Evolutionary conservation across 2,113 vertebrate genomes (phyloP), one percentile per base, ranked within the genome.

Genomic region (Prinia subflava): DNA sequence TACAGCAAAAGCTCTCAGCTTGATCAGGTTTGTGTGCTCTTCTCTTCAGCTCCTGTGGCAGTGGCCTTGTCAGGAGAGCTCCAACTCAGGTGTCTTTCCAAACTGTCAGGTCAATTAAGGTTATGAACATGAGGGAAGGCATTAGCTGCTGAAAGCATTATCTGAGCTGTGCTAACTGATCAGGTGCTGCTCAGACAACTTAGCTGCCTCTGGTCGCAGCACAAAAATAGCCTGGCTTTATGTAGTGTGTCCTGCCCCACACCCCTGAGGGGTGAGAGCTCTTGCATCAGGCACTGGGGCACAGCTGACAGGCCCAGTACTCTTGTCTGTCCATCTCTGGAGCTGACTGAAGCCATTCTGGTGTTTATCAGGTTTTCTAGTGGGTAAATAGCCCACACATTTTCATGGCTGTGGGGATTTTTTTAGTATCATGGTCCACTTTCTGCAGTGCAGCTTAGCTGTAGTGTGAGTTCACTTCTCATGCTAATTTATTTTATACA

Each of bases 1-100:
- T 98, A 97, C 23, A 88, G 87, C 95, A 99, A 99, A 97, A 96
- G 97, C 80, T 96, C 97, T 65, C 89, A 97, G 11, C 98, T 98
- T 83, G 99, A 99, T 87, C 99, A 99, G 99, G 99, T 99, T 95
- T 94, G 97, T 96, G 27, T 87, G 57, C 33, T 74, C 5, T 56
- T 84, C 7, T 63, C 31, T 47, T 77, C 49, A 75, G 39, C 56
- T 80, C 35, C 70, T 65, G 59, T 90, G 39, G 42, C 33, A 78
- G 2, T 52, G 70, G 20, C 42, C 55, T 80, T 1, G 0, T 56
- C 37, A 68, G 65, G 62, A 89, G 76, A 62, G 31, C 39, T 57
- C 67, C 0, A 5, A 31, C 41, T 83, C 55, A 3, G 68, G 60
- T 94, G 42, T 86, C 91, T 94, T 88, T 86, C 31, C 30, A 91